Base-by-base conservation (phyloP, 2,113 vertebrate species). In the Gracilinanus agilis region DNA sequence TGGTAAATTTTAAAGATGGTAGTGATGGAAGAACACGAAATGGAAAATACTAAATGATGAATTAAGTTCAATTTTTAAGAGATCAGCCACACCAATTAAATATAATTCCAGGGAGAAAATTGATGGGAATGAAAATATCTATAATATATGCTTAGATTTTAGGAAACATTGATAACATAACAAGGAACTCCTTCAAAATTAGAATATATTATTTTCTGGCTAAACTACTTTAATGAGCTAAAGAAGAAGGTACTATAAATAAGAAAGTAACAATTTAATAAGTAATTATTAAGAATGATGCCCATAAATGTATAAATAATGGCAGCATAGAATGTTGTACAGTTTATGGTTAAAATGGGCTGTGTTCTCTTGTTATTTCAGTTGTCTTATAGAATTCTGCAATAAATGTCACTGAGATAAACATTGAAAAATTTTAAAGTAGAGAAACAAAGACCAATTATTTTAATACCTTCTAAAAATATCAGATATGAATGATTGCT, bases 391-490 rank as follows among this genome's bases (percentile, higher is more conserved):
- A 44, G 40, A 93, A 95, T 25, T 44, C 83, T 90, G 12, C 3
- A 83, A 21, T n/a, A 83, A 40, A n/a, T 83, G 34, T 83, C 67
- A 55, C 1, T 55, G 9, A 40, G 75, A 88, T 55, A 29, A 88
- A 88, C 34, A 88, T 93, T 89, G 44, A 49, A 94, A 19, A 92
- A 29, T 96, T 91, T n/a, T 93, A 58, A 96, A 92, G 5, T 2
- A 8, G 89, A 34, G 54, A 24, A 91, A 90, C 0, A 91, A 92
- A 92, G 54, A 0, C 55, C n/a, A 10, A 9, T 11, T 21, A 67
- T 89, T 21, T 49, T 29, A 92, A 55, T 3, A 44, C 58, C 90
- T 2, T 23, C 58, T 88, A 91, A n/a, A 91, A 92, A 24, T 75
- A n/a, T 56, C 40, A 19, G 40, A 83, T 92, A 89, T 96, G 90